Evolutionary conservation across 2,888 invertebrate genomes (phyloP).

Genomic region (Cryptosula pallasiana): DNA sequence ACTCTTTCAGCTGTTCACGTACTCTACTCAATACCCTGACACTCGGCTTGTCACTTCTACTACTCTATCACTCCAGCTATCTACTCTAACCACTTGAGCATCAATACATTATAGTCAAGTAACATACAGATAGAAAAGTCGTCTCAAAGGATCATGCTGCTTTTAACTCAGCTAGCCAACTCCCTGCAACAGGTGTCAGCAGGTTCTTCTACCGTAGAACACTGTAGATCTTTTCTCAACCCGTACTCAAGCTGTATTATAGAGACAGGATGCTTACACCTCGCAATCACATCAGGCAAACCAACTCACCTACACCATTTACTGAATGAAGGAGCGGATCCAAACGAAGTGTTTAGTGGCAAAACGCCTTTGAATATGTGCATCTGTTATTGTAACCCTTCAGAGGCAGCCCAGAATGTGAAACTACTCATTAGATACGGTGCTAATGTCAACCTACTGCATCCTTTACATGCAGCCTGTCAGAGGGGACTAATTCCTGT

Average conservation of each 20-base stretch:
- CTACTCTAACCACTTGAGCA: no score
- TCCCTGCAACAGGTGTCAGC: background rate
- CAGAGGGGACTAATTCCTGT: background rate
- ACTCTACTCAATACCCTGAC: no score
- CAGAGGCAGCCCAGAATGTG: background rate
- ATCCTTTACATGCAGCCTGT: background rate
- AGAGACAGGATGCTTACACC: background rate
- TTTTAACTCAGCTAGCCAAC: background rate
- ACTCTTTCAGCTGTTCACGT: no score
- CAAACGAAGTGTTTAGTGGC: background rate
- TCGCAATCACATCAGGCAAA: background rate
- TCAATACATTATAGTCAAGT: no score
- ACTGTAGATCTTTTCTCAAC: background rate
- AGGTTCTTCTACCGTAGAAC: no score
- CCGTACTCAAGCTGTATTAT: background rate
- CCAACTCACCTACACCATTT: background rate
- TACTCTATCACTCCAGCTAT: no score
- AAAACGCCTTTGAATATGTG: background rate
- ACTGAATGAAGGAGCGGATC: background rate
- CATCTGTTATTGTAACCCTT: background rate
- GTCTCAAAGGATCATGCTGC: background rate
- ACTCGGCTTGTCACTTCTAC: no score
- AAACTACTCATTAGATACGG: background rate
- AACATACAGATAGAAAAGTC: no score
- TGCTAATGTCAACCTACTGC: background rate